Conservation (phyloP, 2,797 vertebrate species). For the Melanotaenia maccullochi region DNA sequence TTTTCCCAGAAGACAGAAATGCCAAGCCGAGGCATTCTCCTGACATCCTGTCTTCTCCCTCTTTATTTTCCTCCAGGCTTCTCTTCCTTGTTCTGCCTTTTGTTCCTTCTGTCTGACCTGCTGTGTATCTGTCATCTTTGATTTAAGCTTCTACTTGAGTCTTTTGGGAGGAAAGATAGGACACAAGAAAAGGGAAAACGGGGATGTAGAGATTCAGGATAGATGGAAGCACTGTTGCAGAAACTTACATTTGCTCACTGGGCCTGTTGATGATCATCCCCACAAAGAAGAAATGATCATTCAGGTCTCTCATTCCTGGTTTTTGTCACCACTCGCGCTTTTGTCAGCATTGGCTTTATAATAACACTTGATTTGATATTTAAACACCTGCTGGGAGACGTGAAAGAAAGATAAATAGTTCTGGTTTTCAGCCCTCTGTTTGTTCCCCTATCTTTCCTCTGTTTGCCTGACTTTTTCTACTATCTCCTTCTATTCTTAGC, state of each 20-base stretch:
- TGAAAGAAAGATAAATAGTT: conserved; percentile 34
- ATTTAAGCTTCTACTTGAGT: conserved; percentile 43
- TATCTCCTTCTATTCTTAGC: conserved; percentile 49
- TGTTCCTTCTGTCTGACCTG: conserved; percentile 42
- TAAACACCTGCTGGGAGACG: conserved; percentile 8
- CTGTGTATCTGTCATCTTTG: conserved; percentile 53
- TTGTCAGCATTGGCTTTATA: background rate
- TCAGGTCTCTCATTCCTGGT: conserved; percentile 9
- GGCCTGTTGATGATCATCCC: conserved; percentile 23
- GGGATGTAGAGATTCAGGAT: conserved; percentile 21
- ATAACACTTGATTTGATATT: conserved; percentile 25
- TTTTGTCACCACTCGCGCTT: conserved; percentile 13
- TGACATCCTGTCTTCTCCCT: conserved; percentile 18
- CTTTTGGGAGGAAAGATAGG: conserved; percentile 33
- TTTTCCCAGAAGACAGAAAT: conserved; percentile 18
- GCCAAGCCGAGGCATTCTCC: conserved; percentile 8
- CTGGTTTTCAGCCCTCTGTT: conserved; percentile 26
- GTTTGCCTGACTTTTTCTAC: conserved; percentile 27
- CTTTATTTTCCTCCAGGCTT: conserved; percentile 23
- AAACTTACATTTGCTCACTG: conserved; percentile 23
- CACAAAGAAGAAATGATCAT: conserved; percentile 9
- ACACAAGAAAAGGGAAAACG: conserved; percentile 20
- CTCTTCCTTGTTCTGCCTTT: conserved; percentile 30
- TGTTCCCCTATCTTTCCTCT: conserved; percentile 29
- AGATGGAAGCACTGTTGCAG: conserved; percentile 33